Conservation (phyloP, 2,113 vertebrate genomes). For the Cervus canadensis region DNA sequence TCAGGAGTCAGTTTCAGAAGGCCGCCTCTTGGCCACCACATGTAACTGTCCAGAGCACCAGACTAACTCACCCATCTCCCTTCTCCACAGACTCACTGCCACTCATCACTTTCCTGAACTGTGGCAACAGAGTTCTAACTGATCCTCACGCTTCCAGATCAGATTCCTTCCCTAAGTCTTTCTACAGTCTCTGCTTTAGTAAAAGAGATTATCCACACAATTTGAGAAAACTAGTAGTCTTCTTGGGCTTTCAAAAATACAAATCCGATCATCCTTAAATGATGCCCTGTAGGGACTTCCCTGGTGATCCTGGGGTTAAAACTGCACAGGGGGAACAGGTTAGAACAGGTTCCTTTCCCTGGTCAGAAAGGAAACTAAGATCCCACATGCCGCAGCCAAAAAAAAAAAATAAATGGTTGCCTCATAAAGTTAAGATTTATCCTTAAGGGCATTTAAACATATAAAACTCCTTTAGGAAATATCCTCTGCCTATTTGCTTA, state of each 20-base stretch:
- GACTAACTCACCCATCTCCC: neutral
- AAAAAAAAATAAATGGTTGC: neutral
- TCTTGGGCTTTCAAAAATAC: neutral
- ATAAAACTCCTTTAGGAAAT: neutral
- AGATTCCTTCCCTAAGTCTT: neutral
- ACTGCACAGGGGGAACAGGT: neutral
- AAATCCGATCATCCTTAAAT: neutral
- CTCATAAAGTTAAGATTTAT: neutral
- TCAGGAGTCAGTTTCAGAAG: neutral
- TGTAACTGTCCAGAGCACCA: neutral
- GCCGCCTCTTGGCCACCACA: neutral
- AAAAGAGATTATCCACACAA: neutral
- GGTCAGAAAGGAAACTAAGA: neutral
- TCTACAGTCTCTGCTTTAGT: neutral
- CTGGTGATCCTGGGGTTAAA: neutral
- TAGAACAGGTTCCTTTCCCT: neutral
- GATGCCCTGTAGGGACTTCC: neutral
- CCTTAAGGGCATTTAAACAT: neutral
- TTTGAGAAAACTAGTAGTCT: neutral
- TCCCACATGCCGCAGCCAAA: neutral
- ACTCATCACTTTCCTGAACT: neutral
- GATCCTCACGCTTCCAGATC: neutral
- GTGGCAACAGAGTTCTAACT: neutral
- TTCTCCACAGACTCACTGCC: neutral
- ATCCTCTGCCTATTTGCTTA: neutral